Evolutionary conservation across 1,140 invertebrate species (phyloP).

Genomic region (Luehdorfia chinensis): DNA sequence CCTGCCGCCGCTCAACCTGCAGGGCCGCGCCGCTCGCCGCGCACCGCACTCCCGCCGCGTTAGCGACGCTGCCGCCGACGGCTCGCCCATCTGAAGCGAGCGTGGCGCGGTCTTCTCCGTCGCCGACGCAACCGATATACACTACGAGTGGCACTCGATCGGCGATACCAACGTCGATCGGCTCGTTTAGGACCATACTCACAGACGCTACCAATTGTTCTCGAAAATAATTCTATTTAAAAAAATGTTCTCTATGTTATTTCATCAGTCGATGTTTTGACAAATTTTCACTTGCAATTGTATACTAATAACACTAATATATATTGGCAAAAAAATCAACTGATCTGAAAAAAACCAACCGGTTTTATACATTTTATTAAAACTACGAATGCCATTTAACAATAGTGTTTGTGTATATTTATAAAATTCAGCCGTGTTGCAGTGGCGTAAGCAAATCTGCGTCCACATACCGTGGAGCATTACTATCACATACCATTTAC

Average conservation of each 20-base stretch:
- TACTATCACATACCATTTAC: no score
- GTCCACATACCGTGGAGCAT: no score
- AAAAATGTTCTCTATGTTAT: conserved; percentile 5
- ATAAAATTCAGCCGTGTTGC: no score
- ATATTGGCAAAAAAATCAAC: no score
- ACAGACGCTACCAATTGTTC: not conserved
- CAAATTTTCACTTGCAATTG: no score
- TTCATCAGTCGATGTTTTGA: not conserved
- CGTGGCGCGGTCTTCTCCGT: conserved; percentile 72
- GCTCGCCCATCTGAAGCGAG: conserved; percentile 72
- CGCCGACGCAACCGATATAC: conserved; percentile 64
- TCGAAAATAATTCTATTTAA: no score
- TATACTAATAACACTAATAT: no score
- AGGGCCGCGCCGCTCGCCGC: conserved; percentile 79
- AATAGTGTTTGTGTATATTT: no score
- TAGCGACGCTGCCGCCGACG: conserved; percentile 78
- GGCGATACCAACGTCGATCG: conserved; percentile 58
- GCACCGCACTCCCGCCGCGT: conserved; percentile 79
- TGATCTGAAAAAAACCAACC: no score
- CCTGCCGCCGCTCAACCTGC: conserved; percentile 85
- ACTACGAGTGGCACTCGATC: conserved; percentile 59
- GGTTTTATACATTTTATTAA: no score
- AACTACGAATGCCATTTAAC: no score
- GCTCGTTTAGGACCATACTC: conserved; percentile 44
- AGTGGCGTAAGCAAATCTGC: no score